phyloP scores from a whole-genome alignment of 2,113 vertebrate genomes.

The Oceanites oceanicus region DNA sequence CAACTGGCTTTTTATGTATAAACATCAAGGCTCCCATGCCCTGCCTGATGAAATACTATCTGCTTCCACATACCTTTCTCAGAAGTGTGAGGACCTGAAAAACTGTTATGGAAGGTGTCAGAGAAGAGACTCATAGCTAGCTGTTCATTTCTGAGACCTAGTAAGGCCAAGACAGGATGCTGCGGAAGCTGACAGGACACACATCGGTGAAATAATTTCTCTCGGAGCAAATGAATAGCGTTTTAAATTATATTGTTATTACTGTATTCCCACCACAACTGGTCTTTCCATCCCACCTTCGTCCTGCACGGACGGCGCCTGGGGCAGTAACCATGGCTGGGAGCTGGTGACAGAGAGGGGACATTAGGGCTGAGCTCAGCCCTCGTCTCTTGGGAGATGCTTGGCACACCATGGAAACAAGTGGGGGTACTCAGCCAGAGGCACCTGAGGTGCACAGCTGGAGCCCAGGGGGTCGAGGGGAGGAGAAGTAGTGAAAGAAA shows the following conservation, averaged over 20 bases:
- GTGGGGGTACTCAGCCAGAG: background rate
- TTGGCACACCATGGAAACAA: accelerated
- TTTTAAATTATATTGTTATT: background rate
- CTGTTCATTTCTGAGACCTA: background rate
- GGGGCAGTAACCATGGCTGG: background rate
- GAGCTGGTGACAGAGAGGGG: background rate
- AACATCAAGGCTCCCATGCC: background rate
- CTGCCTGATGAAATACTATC: background rate
- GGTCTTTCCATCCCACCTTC: background rate
- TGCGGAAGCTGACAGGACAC: background rate
- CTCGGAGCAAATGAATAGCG: background rate
- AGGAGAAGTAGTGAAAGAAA: background rate
- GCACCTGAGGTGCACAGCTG: background rate
- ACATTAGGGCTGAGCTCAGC: background rate
- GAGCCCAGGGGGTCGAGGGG: background rate
- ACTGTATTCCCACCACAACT: background rate
- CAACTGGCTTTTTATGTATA: background rate
- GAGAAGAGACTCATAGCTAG: background rate
- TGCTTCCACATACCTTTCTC: background rate
- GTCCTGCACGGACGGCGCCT: accelerated
- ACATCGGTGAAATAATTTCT: background rate
- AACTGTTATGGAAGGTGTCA: background rate
- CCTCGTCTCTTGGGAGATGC: background rate
- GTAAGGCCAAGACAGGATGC: background rate
- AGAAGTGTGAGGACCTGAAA: background rate